These are phyloP conservation scores for Julus scanicus DNA, from an alignment of 2,888 invertebrate species.

Conservation along the genomic window DNA sequence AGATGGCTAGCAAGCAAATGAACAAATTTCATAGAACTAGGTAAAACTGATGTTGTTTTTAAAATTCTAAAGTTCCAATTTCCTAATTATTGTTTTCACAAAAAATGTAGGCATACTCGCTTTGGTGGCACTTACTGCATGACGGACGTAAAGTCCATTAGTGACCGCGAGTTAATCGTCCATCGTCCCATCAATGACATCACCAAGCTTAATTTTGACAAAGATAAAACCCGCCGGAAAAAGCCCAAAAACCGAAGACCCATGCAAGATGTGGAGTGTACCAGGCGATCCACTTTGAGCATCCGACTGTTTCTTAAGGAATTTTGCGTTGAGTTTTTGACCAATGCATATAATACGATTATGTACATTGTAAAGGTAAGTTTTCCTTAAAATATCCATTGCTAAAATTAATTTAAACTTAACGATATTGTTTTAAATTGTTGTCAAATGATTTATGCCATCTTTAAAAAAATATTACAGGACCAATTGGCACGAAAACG, in stretches of 20 bases:
- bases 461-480: constrained; percentile 61
- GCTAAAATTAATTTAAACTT: neutral
- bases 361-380: constrained; percentile 86
- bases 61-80: neutral
- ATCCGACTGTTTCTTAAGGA: constrained; percentile 90
- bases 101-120: constrained; percentile 79
- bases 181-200: constrained; percentile 86
- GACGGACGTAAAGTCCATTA: constrained; percentile 92
- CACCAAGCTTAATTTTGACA: constrained; percentile 81
- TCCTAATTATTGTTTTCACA: neutral
- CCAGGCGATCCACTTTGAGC: constrained; percentile 86
- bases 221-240: constrained; percentile 75
- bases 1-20: constrained; percentile 66
- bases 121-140: constrained; percentile 95
- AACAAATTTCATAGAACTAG: constrained; percentile 61
- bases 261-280: constrained; percentile 73
- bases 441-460: neutral
- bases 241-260: constrained; percentile 82
- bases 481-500: constrained; percentile 69
- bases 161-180: constrained; percentile 85
- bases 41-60: neutral
- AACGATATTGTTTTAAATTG: neutral
- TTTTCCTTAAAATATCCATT: neutral
- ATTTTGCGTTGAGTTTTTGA: constrained; percentile 92
- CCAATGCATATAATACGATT: constrained; percentile 90